These are phyloP conservation scores for Hemitrygon akajei DNA, from an alignment of 2,797 vertebrate genomes.

Conservation along the genomic window DNA sequence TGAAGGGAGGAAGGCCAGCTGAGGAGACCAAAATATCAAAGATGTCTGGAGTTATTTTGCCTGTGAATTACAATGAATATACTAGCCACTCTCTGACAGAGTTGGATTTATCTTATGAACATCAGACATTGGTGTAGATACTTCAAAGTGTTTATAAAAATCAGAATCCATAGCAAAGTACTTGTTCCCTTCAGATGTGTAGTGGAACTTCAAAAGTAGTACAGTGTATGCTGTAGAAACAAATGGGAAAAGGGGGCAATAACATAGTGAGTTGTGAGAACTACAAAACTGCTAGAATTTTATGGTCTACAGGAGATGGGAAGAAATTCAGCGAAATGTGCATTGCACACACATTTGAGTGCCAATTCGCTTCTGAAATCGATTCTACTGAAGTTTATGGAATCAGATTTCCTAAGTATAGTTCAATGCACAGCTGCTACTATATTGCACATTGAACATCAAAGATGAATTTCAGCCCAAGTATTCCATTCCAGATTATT, in stretches of 20 bases:
- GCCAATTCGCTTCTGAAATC: too few relatives aligned
- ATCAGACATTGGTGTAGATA: not conserved
- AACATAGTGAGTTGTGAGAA: not conserved
- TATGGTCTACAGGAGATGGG: not conserved
- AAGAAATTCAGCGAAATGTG: too few relatives aligned
- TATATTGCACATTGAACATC: not conserved
- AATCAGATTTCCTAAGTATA: too few relatives aligned
- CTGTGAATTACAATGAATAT: not conserved
- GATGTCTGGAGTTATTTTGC: not conserved
- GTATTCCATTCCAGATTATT: not conserved
- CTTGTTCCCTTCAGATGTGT: not conserved
- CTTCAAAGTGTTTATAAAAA: not conserved
- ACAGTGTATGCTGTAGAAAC: not conserved
- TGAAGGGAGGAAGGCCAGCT: not conserved
- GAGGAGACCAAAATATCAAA: not conserved
- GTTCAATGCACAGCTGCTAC: not conserved
- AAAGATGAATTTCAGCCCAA: not conserved
- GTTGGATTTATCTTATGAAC: not conserved
- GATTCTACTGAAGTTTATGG: too few relatives aligned
- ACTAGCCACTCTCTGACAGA: not conserved
- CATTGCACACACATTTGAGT: too few relatives aligned
- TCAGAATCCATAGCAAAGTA: not conserved
- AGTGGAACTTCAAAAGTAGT: not conserved
- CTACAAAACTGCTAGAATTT: not conserved
- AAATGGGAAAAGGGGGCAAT: conserved; percentile 12